Percentiles rank a stretch among this genome's conserved stretches.
Conservation (phyloP, 2,113 vertebrate genomes). For the Pygathrix nemaeus region DNA sequence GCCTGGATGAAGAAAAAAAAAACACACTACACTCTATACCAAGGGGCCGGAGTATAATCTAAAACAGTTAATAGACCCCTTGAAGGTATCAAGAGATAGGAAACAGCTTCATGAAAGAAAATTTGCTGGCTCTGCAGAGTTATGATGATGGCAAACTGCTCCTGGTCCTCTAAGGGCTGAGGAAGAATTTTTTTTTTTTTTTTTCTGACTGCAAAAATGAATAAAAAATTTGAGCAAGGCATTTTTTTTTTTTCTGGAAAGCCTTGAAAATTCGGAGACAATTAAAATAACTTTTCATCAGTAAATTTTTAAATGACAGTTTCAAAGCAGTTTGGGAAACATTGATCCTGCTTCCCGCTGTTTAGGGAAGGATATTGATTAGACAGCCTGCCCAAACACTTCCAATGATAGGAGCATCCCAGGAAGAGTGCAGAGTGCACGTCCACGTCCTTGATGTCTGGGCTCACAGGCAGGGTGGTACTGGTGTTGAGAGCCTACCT, state of each 20-base stretch:
- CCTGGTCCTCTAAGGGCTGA: not conserved
- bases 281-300: not conserved
- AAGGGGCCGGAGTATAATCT: not conserved
- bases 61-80: not conserved
- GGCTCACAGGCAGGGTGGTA: no score
- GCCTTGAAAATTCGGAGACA: not conserved
- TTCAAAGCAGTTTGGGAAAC: not conserved
- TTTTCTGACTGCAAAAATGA: not conserved
- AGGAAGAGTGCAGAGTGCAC: not conserved
- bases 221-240: not conserved
- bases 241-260: not conserved
- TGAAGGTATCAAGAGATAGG: fast-evolving
- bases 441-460: not conserved
- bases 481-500: fast-evolving
- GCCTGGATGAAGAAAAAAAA: no score
- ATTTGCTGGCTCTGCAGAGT: not conserved
- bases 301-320: not conserved
- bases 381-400: not conserved
- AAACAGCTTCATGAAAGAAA: not conserved
- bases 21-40: not conserved
- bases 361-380: not conserved
- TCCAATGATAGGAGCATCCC: fast-evolving
- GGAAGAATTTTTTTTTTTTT: not conserved
- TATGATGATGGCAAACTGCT: not conserved
- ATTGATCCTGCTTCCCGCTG: not conserved